Conservation (phyloP, 1,140 invertebrate genomes). For the Brachionus rubens region DNA sequence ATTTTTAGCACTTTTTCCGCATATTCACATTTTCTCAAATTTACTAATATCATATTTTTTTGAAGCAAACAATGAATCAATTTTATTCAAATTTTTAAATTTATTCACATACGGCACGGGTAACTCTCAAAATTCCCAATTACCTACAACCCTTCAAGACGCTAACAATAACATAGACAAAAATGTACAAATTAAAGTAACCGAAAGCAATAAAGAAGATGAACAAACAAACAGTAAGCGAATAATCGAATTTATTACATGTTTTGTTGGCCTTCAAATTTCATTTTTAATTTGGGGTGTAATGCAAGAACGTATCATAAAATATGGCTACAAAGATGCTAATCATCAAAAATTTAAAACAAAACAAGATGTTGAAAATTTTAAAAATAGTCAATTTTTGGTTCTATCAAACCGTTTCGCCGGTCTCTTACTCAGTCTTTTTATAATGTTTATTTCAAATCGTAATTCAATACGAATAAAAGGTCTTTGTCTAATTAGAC, state of each 20-base stretch:
- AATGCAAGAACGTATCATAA: constrained; percentile 45
- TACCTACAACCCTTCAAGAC: not conserved
- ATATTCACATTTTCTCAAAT: too few species aligned
- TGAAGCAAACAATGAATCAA: not conserved
- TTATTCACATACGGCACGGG: constrained; percentile 19
- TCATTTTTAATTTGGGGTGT: constrained; percentile 35
- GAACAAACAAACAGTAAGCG: not conserved
- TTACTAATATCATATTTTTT: too few species aligned
- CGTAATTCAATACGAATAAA: not conserved
- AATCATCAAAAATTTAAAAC: constrained; percentile 1
- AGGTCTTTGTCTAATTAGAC: not conserved
- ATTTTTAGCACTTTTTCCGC: too few species aligned
- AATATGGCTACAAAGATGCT: not conserved
- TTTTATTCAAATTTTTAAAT: not conserved
- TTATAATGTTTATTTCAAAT: not conserved
- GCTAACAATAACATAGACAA: not conserved
- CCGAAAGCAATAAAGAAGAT: constrained; percentile 1
- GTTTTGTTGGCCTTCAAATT: constrained; percentile 21
- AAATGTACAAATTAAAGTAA: not conserved
- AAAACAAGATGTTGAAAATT: constrained; percentile 6
- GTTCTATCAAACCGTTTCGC: constrained; percentile 14
- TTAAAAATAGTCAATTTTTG: constrained; percentile 44
- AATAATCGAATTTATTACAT: not conserved
- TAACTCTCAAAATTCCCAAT: not conserved
- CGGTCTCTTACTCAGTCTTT: not conserved